Percentiles rank a stretch among this genome's conserved stretches.
Conservation (phyloP, 2,113 vertebrate genomes). For the Oncorhynchus nerka region DNA sequence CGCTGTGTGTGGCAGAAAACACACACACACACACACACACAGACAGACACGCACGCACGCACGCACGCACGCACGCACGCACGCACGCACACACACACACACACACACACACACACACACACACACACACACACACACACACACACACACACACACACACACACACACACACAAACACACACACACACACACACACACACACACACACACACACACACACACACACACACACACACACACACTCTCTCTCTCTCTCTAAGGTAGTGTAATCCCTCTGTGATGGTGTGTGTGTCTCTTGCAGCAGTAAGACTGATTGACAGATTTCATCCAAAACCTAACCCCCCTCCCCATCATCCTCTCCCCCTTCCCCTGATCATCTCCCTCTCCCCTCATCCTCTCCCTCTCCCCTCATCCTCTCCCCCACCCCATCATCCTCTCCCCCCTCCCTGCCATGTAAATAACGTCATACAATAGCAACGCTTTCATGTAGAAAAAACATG, state of each 20-base stretch:
- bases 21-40: background rate
- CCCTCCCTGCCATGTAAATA: constrained; percentile 69
- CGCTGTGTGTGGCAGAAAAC: constrained; percentile 41
- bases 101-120: too few relatives aligned
- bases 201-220: too few relatives aligned
- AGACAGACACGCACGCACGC: too few relatives aligned
- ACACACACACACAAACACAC: too few relatives aligned
- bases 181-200: too few relatives aligned
- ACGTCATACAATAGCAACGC: constrained; percentile 71
- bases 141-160: too few relatives aligned
- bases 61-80: too few relatives aligned
- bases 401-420: constrained; percentile 34
- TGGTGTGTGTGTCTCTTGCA: background rate
- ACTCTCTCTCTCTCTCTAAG: too few relatives aligned
- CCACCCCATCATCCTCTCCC: constrained; percentile 39
- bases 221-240: too few relatives aligned
- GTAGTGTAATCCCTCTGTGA: too few relatives aligned
- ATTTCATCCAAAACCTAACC: constrained; percentile 66
- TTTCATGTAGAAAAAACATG: background rate
- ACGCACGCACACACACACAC: too few relatives aligned
- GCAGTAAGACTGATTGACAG: constrained; percentile 76
- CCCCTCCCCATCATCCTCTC: constrained; percentile 36
- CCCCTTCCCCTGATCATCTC: background rate
- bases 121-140: too few relatives aligned
- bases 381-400: constrained; percentile 37